phyloP scores from a whole-genome alignment of 2,113 vertebrate species.

The Taurulus bubalis region DNA sequence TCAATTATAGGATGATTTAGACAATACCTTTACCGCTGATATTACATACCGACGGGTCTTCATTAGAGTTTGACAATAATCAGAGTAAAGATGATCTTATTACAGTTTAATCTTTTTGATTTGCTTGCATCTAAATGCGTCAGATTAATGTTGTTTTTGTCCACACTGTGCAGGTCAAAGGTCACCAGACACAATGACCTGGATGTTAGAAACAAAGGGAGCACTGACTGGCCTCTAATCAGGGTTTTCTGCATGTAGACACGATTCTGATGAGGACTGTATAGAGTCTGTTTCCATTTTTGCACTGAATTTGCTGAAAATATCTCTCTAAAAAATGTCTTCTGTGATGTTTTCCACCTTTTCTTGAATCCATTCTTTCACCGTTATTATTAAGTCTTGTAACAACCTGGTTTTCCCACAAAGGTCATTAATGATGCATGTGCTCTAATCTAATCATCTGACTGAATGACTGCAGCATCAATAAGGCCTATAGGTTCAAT shows the following conservation, averaged over 20 bases:
- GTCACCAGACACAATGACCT: constrained; percentile 11
- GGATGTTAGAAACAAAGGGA: neutral
- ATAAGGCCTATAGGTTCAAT: neutral
- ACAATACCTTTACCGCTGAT: neutral
- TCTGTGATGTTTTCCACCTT: neutral
- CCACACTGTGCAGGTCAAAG: neutral
- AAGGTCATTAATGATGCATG: constrained; percentile 37
- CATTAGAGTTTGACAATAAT: neutral
- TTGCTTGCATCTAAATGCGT: neutral
- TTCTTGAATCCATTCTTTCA: neutral
- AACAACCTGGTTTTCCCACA: constrained; percentile 12
- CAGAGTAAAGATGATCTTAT: constrained; percentile 4
- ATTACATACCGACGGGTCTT: neutral
- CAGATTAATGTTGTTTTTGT: neutral
- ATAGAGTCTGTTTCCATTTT: neutral
- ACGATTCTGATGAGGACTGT: neutral
- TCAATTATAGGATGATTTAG: neutral
- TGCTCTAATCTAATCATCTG: constrained; percentile 42
- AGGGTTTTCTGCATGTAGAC: neutral
- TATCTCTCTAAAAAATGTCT: neutral
- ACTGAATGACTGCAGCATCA: constrained; percentile 6
- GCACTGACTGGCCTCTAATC: neutral
- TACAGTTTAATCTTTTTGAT: neutral
- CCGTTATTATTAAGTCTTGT: neutral
- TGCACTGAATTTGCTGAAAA: neutral